Evolutionary conservation across 2,888 invertebrate genomes (phyloP).

Genomic region (Polia nebulosa): DNA sequence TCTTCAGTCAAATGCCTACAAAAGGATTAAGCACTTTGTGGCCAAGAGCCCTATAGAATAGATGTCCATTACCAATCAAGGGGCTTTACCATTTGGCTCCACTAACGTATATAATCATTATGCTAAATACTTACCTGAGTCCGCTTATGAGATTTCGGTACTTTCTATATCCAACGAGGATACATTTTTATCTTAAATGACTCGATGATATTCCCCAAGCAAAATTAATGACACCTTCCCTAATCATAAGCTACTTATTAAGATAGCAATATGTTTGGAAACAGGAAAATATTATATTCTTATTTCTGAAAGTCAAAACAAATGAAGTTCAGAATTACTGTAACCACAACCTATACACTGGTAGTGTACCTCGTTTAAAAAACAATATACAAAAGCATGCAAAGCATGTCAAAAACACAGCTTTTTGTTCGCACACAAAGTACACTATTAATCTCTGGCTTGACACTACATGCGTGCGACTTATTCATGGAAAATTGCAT

Average conservation of each 20-base stretch:
- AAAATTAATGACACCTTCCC: too few species aligned
- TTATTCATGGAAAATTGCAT: conserved; percentile 64
- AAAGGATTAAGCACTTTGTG: conserved; percentile 3
- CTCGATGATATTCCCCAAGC: too few species aligned
- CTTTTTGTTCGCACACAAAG: conserved; percentile 33
- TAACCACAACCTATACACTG: too few species aligned
- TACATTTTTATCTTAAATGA: too few species aligned
- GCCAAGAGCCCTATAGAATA: too few species aligned
- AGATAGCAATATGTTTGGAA: too few species aligned
- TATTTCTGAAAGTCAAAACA: neutral
- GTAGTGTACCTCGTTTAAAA: conserved; percentile 1
- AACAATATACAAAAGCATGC: conserved; percentile 33
- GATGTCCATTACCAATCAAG: neutral
- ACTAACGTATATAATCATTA: too few species aligned
- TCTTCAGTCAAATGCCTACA: neutral
- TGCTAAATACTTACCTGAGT: too few species aligned
- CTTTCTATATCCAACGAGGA: too few species aligned
- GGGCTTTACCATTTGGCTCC: neutral
- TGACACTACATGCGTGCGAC: conserved; percentile 44
- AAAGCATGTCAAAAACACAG: conserved; percentile 27
- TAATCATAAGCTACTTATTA: too few species aligned
- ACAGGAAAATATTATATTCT: too few species aligned
- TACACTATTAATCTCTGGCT: conserved; percentile 53
- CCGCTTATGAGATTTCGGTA: too few species aligned
- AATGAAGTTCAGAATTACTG: neutral